Conservation (phyloP, 1,140 invertebrate species). For the Orussus abietinus region DNA sequence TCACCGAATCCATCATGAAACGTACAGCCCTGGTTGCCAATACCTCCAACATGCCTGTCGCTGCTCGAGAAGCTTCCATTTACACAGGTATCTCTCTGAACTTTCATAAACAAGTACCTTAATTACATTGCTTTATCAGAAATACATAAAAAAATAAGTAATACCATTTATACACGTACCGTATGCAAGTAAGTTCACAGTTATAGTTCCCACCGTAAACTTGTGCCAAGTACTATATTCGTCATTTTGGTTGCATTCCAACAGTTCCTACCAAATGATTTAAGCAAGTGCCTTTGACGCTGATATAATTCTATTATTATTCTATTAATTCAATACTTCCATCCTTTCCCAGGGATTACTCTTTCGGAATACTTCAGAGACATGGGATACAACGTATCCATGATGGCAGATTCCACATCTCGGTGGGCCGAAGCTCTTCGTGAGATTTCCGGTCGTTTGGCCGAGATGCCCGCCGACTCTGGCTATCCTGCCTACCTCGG, state of each 20-base stretch:
- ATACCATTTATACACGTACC: no score
- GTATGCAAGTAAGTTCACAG: no score
- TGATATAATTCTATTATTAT: no score
- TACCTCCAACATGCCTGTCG: slow-evolving; percentile 99
- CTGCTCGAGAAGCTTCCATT: slow-evolving; percentile 99
- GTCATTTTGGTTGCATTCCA: no score
- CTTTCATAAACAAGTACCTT: neutral
- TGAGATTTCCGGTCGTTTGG: slow-evolving; percentile 99
- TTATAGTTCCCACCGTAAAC: no score
- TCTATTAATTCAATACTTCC: neutral
- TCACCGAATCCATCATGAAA: slow-evolving; percentile 99
- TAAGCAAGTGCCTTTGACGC: no score
- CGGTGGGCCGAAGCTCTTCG: slow-evolving; percentile 99
- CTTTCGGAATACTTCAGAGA: slow-evolving; percentile 98
- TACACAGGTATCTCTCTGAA: slow-evolving; percentile 74
- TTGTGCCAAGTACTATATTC: no score
- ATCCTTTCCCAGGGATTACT: slow-evolving; percentile 75
- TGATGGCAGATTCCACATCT: slow-evolving; percentile 99
- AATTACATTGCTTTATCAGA: no score
- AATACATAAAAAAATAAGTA: no score
- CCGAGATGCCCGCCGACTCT: slow-evolving; percentile 99
- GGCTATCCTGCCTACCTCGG: slow-evolving; percentile 99
- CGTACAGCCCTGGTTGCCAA: slow-evolving; percentile 98
- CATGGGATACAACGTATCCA: slow-evolving; percentile 99
- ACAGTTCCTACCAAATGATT: no score